Conservation (phyloP, 2,113 vertebrate genomes). For the Aptenodytes patagonicus region DNA sequence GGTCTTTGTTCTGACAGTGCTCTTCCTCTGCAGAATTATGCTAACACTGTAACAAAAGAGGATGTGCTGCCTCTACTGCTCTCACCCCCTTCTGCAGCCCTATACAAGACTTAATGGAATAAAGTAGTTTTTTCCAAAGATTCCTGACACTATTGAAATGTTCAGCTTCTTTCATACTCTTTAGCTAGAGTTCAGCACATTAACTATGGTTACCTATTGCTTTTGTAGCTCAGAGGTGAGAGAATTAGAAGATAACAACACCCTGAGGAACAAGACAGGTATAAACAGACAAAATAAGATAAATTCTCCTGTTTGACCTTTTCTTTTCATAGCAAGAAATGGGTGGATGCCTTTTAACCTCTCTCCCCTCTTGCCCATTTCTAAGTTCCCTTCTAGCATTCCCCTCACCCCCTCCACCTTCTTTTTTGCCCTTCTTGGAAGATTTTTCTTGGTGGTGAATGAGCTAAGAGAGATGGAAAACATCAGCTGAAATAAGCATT, state of each 20-base stretch:
- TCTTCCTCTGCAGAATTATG: not conserved
- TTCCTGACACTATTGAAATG: not conserved
- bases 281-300: not conserved
- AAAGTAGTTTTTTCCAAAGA: not conserved
- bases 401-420: rapidly evolving
- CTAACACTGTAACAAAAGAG: not conserved
- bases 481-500: not conserved
- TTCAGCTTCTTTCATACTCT: not conserved
- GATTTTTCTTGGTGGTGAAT: not conserved
- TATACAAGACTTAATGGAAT: not conserved
- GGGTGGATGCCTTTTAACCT: not conserved
- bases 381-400: not conserved
- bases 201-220: not conserved
- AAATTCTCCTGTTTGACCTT: not conserved
- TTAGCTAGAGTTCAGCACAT: not conserved
- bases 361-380: not conserved
- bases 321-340: not conserved
- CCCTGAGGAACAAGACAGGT: not conserved
- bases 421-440: not conserved
- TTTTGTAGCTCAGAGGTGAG: not conserved
- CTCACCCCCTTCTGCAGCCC: not conserved
- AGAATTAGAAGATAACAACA: not conserved
- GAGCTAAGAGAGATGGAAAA: not conserved
- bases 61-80: not conserved
- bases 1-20: not conserved